phyloP scores from a whole-genome alignment of 2,797 vertebrate species.

The Pteronotus mesoamericanus region DNA sequence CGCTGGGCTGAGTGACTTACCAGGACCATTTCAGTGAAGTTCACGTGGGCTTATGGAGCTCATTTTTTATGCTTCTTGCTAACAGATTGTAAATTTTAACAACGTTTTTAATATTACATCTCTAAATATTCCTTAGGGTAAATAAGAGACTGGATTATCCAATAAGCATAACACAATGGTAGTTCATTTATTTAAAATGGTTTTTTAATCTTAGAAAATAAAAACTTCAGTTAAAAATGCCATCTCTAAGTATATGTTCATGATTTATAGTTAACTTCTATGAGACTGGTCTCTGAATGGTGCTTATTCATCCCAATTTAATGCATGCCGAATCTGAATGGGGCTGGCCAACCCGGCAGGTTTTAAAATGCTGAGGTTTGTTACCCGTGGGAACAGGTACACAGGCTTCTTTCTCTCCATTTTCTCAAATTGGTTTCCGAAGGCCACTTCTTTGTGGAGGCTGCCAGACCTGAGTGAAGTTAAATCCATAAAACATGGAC shows the following conservation, averaged over 20 bases:
- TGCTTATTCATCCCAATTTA: background rate
- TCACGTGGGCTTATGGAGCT: background rate
- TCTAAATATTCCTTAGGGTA: conserved; percentile 44
- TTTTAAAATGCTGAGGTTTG: background rate
- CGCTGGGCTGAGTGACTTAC: background rate
- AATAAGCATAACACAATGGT: background rate
- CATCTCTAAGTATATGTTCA: conserved; percentile 32
- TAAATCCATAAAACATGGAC: background rate
- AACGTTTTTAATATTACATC: conserved; percentile 47
- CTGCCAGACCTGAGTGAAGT: background rate
- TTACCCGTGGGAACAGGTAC: background rate
- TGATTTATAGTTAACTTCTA: conserved; percentile 32
- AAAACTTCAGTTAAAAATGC: conserved; percentile 59
- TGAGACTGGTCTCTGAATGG: background rate
- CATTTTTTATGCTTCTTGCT: background rate
- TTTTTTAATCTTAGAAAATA: conserved; percentile 51
- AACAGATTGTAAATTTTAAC: conserved; percentile 40
- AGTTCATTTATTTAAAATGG: conserved; percentile 58
- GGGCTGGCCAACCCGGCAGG: background rate
- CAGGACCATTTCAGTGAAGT: background rate
- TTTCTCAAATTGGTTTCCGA: background rate
- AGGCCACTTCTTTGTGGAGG: background rate
- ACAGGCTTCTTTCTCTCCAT: background rate
- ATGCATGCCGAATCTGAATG: background rate
- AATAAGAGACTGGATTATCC: conserved; percentile 28